phyloP scores from a whole-genome alignment of 2,113 vertebrate genomes.

The Gymnocephalus cernua region DNA sequence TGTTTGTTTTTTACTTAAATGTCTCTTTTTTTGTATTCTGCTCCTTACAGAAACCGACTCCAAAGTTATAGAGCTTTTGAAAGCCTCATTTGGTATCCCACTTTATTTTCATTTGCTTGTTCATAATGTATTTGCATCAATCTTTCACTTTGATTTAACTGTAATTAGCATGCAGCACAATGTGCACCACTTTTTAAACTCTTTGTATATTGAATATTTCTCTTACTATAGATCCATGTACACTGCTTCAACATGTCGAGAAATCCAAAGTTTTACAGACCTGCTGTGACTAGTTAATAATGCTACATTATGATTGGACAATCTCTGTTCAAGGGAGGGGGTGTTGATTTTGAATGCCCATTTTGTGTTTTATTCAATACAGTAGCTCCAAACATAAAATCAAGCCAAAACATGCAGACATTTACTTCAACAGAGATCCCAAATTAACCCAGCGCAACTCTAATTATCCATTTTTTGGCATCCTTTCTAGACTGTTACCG shows the following conservation, averaged over 20 bases:
- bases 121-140: background rate
- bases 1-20: constrained; percentile 1
- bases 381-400: background rate
- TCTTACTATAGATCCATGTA: background rate
- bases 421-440: background rate
- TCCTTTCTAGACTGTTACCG: constrained; percentile 88
- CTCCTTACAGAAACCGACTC: constrained; percentile 73
- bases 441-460: background rate
- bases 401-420: background rate
- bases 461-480: background rate
- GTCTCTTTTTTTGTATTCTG: constrained; percentile 34
- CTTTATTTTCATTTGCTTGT: constrained; percentile 13
- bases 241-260: background rate
- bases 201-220: background rate
- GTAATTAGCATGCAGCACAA: constrained; percentile 14
- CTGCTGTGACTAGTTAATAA: background rate
- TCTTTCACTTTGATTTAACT: background rate
- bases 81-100: constrained; percentile 81
- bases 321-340: background rate
- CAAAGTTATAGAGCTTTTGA: constrained; percentile 81
- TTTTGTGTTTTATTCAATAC: background rate
- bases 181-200: background rate
- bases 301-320: background rate
- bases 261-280: background rate
- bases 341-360: background rate